Evolutionary conservation across 2,888 invertebrate species (phyloP), one percentile per base, ranked within the genome.

Genomic region (Epinotia nisella): DNA sequence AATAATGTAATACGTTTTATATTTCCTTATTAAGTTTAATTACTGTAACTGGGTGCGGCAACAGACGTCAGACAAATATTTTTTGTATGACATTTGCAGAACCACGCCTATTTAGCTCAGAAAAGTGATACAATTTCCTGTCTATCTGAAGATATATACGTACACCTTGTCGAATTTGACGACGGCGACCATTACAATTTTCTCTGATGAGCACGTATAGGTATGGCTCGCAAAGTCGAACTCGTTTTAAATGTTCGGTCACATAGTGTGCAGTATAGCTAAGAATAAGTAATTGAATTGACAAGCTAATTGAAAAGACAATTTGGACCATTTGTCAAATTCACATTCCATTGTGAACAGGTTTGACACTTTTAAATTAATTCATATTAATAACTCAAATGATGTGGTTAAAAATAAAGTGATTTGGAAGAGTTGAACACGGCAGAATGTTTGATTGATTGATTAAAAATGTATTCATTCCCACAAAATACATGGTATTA

Each of bases 1-100:
- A 49, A 49, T 49, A 49, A n/a, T 13, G 45, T 15, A 1, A 41
- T 41, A 11, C 1, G 15, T 49, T 61, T 21, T 61, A 49, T 49
- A 45, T 61, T 61, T 61, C 61, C 61, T 61, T 61, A 45, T 45
- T 45, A 61, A 45, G 41, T 45, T 24, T 19, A 21, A 60, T 61
- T 61, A 61, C 13, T 45, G 13, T n/a, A 35, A 70, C 72, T 74
- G 72, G 73, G 61, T 39, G 51, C 17, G 51, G 51, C 17, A 0
- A 17, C 11, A 13, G 61, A 62, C 51, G 51, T 64, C 5, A n/a
- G 49, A 45, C 15, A 21, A 61, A 17, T 17, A 17, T 24, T 24
- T 35, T 53, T 53, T 51, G 2, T 17, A 17, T 53, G 51, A 13
- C 64, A 64, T 51, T 51, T 29, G 1, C 5, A 17, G 13, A 21